A percentile compares a stretch with the other conserved stretches of the same genome.
phyloP scores from a whole-genome alignment of 1,140 invertebrate genomes.

The Spodoptera litura region DNA sequence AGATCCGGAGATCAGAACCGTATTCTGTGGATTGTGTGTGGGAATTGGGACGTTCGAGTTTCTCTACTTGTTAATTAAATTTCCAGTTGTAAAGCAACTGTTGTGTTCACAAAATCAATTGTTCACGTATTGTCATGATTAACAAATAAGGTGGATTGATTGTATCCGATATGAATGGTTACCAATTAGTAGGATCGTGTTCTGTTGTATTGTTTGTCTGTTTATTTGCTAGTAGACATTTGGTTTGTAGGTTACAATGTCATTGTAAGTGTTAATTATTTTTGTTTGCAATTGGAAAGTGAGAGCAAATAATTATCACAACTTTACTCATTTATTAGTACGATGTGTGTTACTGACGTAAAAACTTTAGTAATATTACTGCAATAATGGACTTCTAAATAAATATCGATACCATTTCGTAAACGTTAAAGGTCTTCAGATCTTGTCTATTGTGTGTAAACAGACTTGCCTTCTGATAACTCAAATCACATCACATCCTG shows the following conservation, averaged over 20 bases:
- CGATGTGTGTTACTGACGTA: too few species aligned
- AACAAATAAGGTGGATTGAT: slow-evolving; percentile 35
- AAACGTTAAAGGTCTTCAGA: too few species aligned
- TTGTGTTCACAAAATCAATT: slow-evolving; percentile 24
- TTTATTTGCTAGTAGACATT: neutral
- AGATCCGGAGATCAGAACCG: slow-evolving; percentile 70
- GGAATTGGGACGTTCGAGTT: slow-evolving; percentile 69
- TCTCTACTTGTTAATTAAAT: slow-evolving; percentile 64
- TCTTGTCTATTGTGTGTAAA: too few species aligned
- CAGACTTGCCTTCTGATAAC: too few species aligned
- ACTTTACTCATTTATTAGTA: too few species aligned
- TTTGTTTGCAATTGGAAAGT: neutral
- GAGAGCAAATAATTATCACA: too few species aligned
- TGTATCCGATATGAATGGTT: slow-evolving; percentile 21
- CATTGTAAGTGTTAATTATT: neutral
- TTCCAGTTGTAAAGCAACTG: slow-evolving; percentile 51
- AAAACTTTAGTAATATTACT: too few species aligned
- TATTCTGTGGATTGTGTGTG: slow-evolving; percentile 73
- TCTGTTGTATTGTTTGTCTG: neutral
- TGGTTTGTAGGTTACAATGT: neutral
- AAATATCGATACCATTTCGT: too few species aligned
- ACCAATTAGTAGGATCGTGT: slow-evolving; percentile 7
- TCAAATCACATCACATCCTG: too few species aligned
- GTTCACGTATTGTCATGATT: slow-evolving; percentile 32
- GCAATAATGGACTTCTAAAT: too few species aligned